Evolutionary conservation across 2,113 vertebrate genomes (phyloP).

Genomic region (Piaya cayana): DNA sequence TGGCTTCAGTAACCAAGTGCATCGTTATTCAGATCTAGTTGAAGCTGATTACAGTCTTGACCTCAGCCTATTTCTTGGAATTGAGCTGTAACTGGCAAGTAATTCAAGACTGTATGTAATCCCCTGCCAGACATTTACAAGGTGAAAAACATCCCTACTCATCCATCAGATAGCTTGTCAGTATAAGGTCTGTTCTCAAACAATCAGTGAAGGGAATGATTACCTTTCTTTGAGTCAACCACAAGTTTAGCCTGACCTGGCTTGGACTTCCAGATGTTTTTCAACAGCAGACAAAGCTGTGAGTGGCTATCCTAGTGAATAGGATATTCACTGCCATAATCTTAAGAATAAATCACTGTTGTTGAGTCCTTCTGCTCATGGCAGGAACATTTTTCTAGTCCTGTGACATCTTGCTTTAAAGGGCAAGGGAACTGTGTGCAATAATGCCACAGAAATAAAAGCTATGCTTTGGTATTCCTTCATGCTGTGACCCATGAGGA

Average conservation of each 20-base stretch:
- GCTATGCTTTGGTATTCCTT: not conserved
- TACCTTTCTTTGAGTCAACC: not conserved
- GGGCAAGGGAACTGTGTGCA: not conserved
- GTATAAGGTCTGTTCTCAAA: not conserved
- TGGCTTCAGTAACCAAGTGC: not conserved
- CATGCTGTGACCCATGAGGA: fast-evolving
- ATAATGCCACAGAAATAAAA: not conserved
- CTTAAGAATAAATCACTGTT: not conserved
- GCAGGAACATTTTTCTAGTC: not conserved
- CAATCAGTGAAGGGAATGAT: not conserved
- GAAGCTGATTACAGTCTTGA: not conserved
- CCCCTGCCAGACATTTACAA: not conserved
- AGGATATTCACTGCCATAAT: not conserved
- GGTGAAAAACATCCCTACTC: not conserved
- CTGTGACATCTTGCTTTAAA: not conserved
- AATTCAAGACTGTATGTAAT: not conserved
- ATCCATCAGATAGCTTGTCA: not conserved
- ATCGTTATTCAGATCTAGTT: not conserved
- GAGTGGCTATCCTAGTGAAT: not conserved
- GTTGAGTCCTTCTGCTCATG: not conserved
- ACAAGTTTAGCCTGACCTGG: not conserved
- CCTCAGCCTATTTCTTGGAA: not conserved
- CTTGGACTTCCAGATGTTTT: not conserved
- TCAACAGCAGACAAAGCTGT: not conserved
- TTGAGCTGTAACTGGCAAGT: not conserved